Conservation (phyloP, 2,888 invertebrate genomes). For the Orgyia antiqua region DNA sequence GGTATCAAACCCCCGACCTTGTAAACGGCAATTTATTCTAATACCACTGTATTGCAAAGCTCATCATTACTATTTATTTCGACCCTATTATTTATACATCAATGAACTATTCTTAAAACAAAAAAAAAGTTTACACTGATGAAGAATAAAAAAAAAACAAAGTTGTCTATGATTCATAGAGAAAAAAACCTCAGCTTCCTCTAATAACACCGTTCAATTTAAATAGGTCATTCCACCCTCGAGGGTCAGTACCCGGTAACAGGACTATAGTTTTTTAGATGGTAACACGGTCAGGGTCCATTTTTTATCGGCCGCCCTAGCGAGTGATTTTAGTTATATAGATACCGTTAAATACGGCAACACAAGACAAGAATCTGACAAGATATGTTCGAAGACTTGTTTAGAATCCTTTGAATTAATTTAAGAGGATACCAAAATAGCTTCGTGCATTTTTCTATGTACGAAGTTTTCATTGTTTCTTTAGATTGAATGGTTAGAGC, state of each 20-base stretch:
- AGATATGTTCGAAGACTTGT: constrained; percentile 38
- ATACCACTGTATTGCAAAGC: too few species aligned
- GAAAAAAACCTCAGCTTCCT: constrained; percentile 29
- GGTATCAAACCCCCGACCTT: too few species aligned
- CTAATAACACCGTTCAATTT: constrained; percentile 66
- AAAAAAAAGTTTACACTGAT: not conserved
- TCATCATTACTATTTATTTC: too few species aligned
- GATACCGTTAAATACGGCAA: constrained; percentile 58
- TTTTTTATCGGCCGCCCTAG: constrained; percentile 70
- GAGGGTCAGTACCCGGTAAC: constrained; percentile 69
- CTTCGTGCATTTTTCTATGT: too few species aligned
- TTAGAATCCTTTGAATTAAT: not conserved
- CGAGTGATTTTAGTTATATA: constrained; percentile 63
- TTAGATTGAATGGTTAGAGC: too few species aligned
- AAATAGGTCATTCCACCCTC: constrained; percentile 74
- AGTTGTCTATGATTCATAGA: constrained; percentile 3
- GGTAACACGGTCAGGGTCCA: constrained; percentile 45
- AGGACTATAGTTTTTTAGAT: constrained; percentile 67
- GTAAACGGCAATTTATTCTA: too few species aligned
- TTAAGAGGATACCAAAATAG: too few species aligned
- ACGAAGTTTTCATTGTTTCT: too few species aligned
- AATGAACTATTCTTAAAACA: too few species aligned
- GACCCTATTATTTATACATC: too few species aligned
- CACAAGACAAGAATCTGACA: constrained; percentile 28
- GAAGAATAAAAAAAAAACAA: not conserved